phyloP scores from a whole-genome alignment of 2,888 invertebrate genomes.

The Netelia virgata region DNA sequence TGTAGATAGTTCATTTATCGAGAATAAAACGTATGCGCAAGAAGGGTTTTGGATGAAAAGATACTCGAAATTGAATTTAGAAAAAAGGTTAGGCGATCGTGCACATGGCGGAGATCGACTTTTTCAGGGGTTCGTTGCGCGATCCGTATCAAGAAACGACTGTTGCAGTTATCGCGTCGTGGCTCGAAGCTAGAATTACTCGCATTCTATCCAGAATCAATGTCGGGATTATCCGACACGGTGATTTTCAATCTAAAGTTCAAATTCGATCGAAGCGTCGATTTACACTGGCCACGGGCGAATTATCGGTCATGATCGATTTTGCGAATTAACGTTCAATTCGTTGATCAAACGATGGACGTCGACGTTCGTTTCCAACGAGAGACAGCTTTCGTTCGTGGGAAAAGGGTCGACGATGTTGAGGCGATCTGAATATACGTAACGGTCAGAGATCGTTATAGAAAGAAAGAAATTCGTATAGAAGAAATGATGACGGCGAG shows the following conservation, averaged over 20 bases:
- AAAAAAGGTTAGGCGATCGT: constrained; percentile 58
- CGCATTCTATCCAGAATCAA: neutral
- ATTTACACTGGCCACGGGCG: neutral
- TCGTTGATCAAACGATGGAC: neutral
- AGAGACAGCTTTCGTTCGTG: too few relatives aligned
- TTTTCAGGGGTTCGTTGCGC: neutral
- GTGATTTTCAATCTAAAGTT: neutral
- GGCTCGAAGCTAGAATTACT: neutral
- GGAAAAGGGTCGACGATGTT: too few relatives aligned
- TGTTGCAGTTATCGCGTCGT: constrained; percentile 11
- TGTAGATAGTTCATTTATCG: constrained; percentile 62
- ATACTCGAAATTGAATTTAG: constrained; percentile 76
- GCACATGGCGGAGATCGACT: neutral
- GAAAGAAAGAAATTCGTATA: too few relatives aligned
- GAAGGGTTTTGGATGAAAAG: constrained; percentile 75
- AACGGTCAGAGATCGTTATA: too few relatives aligned
- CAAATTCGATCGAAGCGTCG: neutral
- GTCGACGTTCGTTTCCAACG: too few relatives aligned
- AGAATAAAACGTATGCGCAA: constrained; percentile 71
- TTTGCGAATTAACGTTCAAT: neutral
- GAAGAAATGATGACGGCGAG: too few relatives aligned
- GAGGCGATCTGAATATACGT: too few relatives aligned
- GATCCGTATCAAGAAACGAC: constrained; percentile 20
- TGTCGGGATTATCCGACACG: neutral
- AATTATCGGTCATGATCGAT: neutral